These are phyloP conservation scores for Platycheirus rosarum DNA, from an alignment of 2,888 invertebrate genomes.

Conservation along the genomic window DNA sequence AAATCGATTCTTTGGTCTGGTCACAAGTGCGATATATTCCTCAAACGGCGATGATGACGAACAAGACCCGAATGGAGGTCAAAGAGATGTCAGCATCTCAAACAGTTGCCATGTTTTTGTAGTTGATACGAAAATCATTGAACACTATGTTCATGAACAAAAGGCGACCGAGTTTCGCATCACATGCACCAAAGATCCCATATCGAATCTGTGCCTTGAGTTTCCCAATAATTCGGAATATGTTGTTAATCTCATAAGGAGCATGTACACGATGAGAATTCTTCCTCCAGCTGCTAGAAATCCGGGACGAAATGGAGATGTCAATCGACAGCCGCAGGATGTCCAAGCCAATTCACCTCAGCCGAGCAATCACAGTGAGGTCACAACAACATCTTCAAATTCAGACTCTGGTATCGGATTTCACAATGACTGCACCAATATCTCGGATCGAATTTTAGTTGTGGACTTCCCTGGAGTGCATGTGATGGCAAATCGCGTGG, in stretches of 20 bases:
- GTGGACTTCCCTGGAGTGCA: slow-evolving; percentile 87
- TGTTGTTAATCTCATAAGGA: slow-evolving; percentile 88
- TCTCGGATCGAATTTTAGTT: slow-evolving; percentile 90
- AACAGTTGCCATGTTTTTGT: slow-evolving; percentile 98
- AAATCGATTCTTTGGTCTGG: slow-evolving; percentile 94
- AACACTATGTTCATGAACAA: slow-evolving; percentile 91
- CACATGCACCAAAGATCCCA: slow-evolving; percentile 90
- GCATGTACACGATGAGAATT: slow-evolving; percentile 87
- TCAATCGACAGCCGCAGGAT: slow-evolving; percentile 58
- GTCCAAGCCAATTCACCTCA: slow-evolving; percentile 89
- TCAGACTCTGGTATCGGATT: slow-evolving; percentile 98
- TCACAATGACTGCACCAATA: slow-evolving; percentile 92
- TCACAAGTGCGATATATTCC: slow-evolving; percentile 90
- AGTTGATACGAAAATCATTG: slow-evolving; percentile 92
- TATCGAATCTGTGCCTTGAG: slow-evolving; percentile 91
- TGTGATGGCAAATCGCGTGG: slow-evolving; percentile 26
- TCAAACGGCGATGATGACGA: slow-evolving; percentile 81
- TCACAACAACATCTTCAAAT: slow-evolving; percentile 93
- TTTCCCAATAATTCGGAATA: slow-evolving; percentile 94
- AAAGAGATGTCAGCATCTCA: slow-evolving; percentile 85
- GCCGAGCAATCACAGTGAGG: slow-evolving; percentile 91
- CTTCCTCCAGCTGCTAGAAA: slow-evolving; percentile 80
- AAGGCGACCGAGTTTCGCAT: slow-evolving; percentile 93
- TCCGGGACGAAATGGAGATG: slow-evolving; percentile 74
- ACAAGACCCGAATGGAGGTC: slow-evolving; percentile 75